Percentiles rank a stretch among this genome's conserved stretches.
Conservation (phyloP, 2,888 invertebrate species). For the Dermolepida albohirtum region DNA sequence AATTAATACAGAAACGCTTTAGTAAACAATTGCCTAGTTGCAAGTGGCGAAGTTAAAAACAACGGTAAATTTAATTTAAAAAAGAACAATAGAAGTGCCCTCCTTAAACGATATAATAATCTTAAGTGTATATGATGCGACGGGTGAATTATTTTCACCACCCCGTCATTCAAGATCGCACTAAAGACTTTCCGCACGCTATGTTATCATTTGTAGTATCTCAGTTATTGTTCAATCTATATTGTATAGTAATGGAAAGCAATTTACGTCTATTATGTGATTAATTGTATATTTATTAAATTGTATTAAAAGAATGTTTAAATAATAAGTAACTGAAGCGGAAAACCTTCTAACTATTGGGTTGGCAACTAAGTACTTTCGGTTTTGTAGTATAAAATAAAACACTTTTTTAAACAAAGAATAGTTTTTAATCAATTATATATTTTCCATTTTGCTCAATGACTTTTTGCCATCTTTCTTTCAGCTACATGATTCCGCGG, state of each 20-base stretch:
- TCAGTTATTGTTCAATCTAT: slow-evolving; percentile 50
- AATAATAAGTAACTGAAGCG: too few species aligned
- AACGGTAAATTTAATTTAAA: neutral
- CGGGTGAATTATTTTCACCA: slow-evolving; percentile 42
- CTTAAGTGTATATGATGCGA: slow-evolving; percentile 42
- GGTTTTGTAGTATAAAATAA: too few species aligned
- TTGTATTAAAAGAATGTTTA: neutral
- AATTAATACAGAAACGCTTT: neutral
- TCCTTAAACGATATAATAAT: slow-evolving; percentile 31
- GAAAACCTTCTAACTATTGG: too few species aligned
- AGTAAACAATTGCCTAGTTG: neutral
- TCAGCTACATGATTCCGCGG: too few species aligned
- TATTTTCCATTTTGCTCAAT: too few species aligned
- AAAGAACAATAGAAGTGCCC: neutral
- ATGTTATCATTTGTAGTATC: slow-evolving; percentile 49
- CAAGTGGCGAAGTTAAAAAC: neutral
- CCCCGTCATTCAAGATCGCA: slow-evolving; percentile 36
- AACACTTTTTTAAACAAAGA: too few species aligned
- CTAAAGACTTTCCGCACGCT: slow-evolving; percentile 47
- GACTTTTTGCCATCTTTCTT: too few species aligned
- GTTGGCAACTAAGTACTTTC: too few species aligned
- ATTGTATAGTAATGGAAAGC: slow-evolving; percentile 50
- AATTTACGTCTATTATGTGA: slow-evolving; percentile 56
- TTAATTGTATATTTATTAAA: slow-evolving; percentile 54
- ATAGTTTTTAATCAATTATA: too few species aligned